Evolutionary conservation across 2,113 vertebrate species (phyloP).

Genomic region (Silurus asotus): DNA sequence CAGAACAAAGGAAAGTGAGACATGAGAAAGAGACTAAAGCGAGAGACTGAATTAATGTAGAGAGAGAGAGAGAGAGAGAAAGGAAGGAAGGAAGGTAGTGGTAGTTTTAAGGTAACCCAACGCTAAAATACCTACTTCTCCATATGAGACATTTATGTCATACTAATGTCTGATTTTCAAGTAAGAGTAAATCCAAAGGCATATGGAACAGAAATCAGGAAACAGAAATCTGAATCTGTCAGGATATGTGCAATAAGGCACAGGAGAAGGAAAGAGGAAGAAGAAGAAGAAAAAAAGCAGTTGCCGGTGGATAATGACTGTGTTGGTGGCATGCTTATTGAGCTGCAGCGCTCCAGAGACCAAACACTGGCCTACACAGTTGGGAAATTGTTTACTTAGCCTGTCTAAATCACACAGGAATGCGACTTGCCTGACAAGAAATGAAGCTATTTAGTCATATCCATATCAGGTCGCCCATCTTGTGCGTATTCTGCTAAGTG

Average conservation of each 20-base stretch:
- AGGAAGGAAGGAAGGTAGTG: too few relatives aligned
- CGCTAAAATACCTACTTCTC: neutral
- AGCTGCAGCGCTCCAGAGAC: conserved; percentile 16
- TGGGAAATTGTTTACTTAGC: conserved; percentile 15
- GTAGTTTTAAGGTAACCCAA: neutral
- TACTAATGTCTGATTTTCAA: neutral
- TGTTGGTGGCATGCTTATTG: conserved; percentile 4
- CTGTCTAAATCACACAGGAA: conserved; percentile 24
- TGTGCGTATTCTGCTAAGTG: conserved; percentile 21
- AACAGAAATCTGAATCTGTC: neutral
- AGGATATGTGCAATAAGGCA: neutral
- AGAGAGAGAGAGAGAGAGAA: too few relatives aligned
- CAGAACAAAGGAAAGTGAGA: too few relatives aligned
- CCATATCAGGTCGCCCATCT: neutral
- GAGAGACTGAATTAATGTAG: too few relatives aligned
- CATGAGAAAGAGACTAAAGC: too few relatives aligned
- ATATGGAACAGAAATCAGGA: neutral
- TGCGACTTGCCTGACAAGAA: neutral
- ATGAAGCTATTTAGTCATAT: conserved; percentile 24
- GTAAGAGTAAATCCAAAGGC: neutral
- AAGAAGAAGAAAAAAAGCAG: neutral
- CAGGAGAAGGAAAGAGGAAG: too few relatives aligned
- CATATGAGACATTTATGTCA: neutral
- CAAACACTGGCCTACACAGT: conserved; percentile 14
- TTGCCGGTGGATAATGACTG: neutral